A percentile compares a stretch with the other conserved stretches of the same genome.
Evolutionary conservation across 2,888 invertebrate genomes (phyloP).

Genomic region (Dicranocentrus wangi): DNA sequence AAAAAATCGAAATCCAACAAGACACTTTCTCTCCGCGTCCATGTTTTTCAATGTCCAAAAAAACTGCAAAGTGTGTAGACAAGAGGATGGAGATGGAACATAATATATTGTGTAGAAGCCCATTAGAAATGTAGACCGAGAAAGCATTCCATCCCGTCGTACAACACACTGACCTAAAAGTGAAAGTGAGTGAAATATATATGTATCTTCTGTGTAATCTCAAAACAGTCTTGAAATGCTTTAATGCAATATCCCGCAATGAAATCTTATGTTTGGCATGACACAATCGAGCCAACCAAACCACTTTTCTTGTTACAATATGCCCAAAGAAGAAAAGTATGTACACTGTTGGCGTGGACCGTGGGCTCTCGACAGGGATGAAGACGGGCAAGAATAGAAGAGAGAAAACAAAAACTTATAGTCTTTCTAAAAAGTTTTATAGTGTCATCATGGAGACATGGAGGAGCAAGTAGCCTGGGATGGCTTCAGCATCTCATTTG

Average conservation of each 20-base stretch:
- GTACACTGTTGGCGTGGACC: too few species aligned
- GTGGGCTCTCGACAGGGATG: not conserved
- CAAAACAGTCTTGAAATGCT: not conserved
- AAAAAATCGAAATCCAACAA: not conserved
- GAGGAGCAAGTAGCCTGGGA: not conserved
- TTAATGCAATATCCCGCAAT: slow-evolving; percentile 22
- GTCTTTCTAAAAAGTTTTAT: not conserved
- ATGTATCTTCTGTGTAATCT: slow-evolving; percentile 10
- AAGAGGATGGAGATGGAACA: too few species aligned
- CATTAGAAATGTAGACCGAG: too few species aligned
- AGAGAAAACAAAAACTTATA: slow-evolving; percentile 7
- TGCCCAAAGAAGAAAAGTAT: not conserved
- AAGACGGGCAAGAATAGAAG: not conserved
- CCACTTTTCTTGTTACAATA: not conserved
- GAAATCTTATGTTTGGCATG: not conserved
- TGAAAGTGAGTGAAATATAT: not conserved
- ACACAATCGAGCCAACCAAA: not conserved
- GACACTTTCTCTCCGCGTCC: not conserved
- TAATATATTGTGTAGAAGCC: too few species aligned
- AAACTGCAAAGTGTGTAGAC: too few species aligned
- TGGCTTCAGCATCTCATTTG: slow-evolving; percentile 33
- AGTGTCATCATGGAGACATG: not conserved
- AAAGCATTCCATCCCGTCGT: too few species aligned
- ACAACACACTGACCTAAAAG: not conserved
- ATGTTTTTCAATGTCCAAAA: not conserved